Evolutionary conservation across 2,888 invertebrate genomes (phyloP).

Genomic region (Fragum whitleyi): DNA sequence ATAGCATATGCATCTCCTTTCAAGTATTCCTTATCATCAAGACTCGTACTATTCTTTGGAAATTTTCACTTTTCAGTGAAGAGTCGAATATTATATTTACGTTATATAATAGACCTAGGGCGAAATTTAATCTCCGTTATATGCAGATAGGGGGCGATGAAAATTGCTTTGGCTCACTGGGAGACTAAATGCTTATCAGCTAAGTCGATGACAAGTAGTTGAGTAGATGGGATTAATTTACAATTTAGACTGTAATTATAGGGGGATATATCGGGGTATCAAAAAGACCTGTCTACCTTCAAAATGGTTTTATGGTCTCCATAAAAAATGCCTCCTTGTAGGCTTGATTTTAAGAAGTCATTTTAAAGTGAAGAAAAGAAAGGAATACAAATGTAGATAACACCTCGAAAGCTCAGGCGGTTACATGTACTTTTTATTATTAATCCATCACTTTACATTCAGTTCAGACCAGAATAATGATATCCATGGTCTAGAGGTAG

Average conservation of each 20-base stretch:
- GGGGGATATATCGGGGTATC: background rate
- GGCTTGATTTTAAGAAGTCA: background rate
- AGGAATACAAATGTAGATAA: too few relatives aligned
- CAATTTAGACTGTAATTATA: background rate
- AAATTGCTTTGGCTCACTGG: conserved; percentile 14
- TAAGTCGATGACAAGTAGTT: background rate
- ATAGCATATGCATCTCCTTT: too few relatives aligned
- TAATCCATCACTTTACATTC: too few relatives aligned
- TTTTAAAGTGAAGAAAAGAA: too few relatives aligned
- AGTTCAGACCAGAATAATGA: too few relatives aligned
- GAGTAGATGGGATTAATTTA: conserved; percentile 2
- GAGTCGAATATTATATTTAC: background rate
- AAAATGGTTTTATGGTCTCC: background rate
- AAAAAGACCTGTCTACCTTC: background rate
- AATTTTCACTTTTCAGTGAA: too few relatives aligned
- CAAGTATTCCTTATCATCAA: too few relatives aligned
- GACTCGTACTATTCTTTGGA: too few relatives aligned
- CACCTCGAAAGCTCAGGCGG: too few relatives aligned
- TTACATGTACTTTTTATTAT: too few relatives aligned
- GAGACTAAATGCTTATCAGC: conserved; percentile 16
- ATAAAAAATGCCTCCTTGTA: background rate
- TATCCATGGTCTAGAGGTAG: too few relatives aligned
- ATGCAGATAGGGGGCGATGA: background rate
- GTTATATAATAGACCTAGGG: background rate
- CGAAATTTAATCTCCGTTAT: conserved; percentile 1